Conservation (phyloP, 92 coral and sea anemone species). For the Blastomussa wellsi region DNA sequence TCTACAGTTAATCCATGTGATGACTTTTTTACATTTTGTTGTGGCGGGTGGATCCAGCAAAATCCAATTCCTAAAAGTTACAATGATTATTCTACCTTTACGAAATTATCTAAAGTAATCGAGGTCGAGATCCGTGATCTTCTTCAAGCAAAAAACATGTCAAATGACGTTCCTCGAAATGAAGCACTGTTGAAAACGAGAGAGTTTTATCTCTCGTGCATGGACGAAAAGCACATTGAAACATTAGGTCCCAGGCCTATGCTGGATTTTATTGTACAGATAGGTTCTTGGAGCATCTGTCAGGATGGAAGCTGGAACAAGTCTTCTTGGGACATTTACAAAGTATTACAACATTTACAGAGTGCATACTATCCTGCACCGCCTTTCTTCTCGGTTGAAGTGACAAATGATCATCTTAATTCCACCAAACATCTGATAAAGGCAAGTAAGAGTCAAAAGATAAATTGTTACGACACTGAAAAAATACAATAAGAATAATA, state of each 20-base stretch:
- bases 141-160: constrained; percentile 57
- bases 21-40: constrained; percentile 84
- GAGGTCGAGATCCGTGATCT: constrained; percentile 69
- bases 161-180: constrained; percentile 55
- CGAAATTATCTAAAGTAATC: constrained; percentile 86
- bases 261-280: constrained; percentile 70
- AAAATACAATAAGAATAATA: no score
- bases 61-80: constrained; percentile 96
- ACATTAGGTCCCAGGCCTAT: constrained; percentile 81
- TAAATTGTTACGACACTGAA: neutral
- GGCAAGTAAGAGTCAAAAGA: constrained; percentile 42
- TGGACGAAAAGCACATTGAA: constrained; percentile 81
- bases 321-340: constrained; percentile 77
- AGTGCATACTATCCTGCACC: constrained; percentile 91
- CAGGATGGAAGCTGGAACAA: constrained; percentile 81
- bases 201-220: constrained; percentile 83
- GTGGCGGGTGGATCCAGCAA: constrained; percentile 85
- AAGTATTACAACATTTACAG: constrained; percentile 75
- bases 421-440: constrained; percentile 95
- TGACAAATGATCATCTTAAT: constrained; percentile 97
- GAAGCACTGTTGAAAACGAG: constrained; percentile 77
- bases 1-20: constrained; percentile 76
- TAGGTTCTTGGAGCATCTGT: constrained; percentile 97
- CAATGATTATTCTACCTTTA: constrained; percentile 92
- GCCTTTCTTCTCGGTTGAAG: constrained; percentile 97